A percentile compares a stretch with the other conserved stretches of the same genome.
Conservation (phyloP, 2,888 invertebrate genomes). For the Pimpla rufipes region DNA sequence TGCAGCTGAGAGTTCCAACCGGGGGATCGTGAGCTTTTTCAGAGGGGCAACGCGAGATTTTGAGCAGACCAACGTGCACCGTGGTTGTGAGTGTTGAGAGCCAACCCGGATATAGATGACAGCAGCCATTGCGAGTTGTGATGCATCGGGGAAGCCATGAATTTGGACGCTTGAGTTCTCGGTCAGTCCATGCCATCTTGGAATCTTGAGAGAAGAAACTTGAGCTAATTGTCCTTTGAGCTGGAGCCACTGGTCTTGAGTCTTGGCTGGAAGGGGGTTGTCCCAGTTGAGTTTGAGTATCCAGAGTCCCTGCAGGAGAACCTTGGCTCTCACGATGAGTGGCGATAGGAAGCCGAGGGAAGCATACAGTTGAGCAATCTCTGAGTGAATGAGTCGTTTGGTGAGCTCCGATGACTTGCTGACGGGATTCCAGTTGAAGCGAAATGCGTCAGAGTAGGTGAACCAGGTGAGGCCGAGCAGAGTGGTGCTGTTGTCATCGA, state of each 20-base stretch:
- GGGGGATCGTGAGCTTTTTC: constrained; percentile 68
- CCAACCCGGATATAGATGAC: constrained; percentile 48
- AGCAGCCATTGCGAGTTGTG: constrained; percentile 63
- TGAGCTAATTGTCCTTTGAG: neutral
- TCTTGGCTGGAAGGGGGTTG: too few relatives aligned
- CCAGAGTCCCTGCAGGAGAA: too few relatives aligned
- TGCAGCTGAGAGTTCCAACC: constrained; percentile 73
- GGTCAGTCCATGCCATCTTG: constrained; percentile 6
- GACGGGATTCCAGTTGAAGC: neutral
- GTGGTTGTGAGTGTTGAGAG: constrained; percentile 27
- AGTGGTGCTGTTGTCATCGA: constrained; percentile 47
- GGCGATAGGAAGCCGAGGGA: too few relatives aligned
- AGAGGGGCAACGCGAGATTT: constrained; percentile 64
- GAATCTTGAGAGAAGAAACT: neutral
- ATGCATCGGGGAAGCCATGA: constrained; percentile 70
- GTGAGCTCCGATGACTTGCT: constrained; percentile 1
- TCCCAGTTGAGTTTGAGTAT: too few relatives aligned
- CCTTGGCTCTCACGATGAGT: too few relatives aligned
- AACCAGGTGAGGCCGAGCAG: constrained; percentile 52
- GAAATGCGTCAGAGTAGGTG: constrained; percentile 34
- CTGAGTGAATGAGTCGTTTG: constrained; percentile 9
- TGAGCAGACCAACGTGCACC: constrained; percentile 37
- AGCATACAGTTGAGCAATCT: constrained; percentile 7
- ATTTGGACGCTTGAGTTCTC: constrained; percentile 32
- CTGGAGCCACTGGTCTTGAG: too few relatives aligned